Conservation (phyloP, 2,113 vertebrate species). For the Panthera tigris region DNA sequence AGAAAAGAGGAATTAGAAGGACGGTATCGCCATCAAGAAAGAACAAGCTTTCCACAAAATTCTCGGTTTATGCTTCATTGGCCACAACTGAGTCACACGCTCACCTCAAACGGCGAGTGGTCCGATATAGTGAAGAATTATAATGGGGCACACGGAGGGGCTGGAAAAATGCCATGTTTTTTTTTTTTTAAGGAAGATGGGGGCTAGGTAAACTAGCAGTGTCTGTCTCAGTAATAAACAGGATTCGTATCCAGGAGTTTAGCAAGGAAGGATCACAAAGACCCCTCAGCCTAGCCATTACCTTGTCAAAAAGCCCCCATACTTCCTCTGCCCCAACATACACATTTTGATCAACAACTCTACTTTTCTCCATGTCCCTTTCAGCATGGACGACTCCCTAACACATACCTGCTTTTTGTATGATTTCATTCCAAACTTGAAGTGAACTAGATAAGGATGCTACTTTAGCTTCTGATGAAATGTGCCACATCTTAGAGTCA, state of each 20-base stretch:
- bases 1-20: neutral
- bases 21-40: neutral
- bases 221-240: neutral
- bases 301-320: neutral
- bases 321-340: neutral
- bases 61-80: neutral
- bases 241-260: neutral
- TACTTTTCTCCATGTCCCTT: neutral
- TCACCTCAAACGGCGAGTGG: neutral
- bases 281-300: neutral
- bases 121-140: neutral
- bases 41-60: neutral
- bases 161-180: neutral
- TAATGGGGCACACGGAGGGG: fast-evolving
- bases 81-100: neutral
- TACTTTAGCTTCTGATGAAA: neutral
- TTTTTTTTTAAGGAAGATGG: neutral
- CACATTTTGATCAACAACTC: neutral
- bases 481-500: no score
- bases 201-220: neutral
- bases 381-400: neutral
- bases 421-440: neutral
- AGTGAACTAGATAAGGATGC: neutral
- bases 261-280: neutral
- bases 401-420: neutral